These are phyloP conservation scores for Bergia puertoricense DNA, from an alignment of 92 coral and sea anemone genomes.

Conservation along the genomic window DNA sequence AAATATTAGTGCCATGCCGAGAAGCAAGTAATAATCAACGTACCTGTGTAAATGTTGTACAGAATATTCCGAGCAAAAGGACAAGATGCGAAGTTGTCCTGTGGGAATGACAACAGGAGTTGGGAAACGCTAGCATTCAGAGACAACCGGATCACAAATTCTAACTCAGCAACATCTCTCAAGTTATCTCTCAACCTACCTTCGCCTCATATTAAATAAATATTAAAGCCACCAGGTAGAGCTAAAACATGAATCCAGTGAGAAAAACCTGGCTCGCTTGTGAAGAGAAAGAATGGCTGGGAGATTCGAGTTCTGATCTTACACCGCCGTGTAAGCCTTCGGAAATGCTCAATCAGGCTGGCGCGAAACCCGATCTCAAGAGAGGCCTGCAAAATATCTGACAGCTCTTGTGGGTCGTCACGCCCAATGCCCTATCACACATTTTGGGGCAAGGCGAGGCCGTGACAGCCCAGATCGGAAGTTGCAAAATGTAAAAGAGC, in stretches of 20 bases:
- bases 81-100: constrained; percentile 73
- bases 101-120: constrained; percentile 30
- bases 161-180: not conserved
- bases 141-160: not conserved
- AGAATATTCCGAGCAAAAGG: constrained; percentile 62
- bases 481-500: constrained; percentile 10
- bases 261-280: constrained; percentile 25
- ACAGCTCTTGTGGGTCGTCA: constrained; percentile 30
- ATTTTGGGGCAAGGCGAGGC: constrained; percentile 37
- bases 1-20: not conserved
- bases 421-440: constrained; percentile 43
- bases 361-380: constrained; percentile 31
- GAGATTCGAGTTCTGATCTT: constrained; percentile 10
- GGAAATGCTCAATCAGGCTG: constrained; percentile 35
- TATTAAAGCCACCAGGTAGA: constrained; percentile 32
- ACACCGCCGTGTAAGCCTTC: constrained; percentile 31
- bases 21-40: not conserved
- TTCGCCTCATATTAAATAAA: constrained; percentile 70
- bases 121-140: constrained; percentile 6
- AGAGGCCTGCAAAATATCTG: constrained; percentile 41
- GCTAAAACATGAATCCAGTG: constrained; percentile 23
- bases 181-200: constrained; percentile 57
- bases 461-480: constrained; percentile 25
- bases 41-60: constrained; percentile 69
- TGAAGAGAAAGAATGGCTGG: constrained; percentile 26